These are phyloP conservation scores for Hepsetus odoe DNA, from an alignment of 2,113 vertebrate species.

Conservation along the genomic window DNA sequence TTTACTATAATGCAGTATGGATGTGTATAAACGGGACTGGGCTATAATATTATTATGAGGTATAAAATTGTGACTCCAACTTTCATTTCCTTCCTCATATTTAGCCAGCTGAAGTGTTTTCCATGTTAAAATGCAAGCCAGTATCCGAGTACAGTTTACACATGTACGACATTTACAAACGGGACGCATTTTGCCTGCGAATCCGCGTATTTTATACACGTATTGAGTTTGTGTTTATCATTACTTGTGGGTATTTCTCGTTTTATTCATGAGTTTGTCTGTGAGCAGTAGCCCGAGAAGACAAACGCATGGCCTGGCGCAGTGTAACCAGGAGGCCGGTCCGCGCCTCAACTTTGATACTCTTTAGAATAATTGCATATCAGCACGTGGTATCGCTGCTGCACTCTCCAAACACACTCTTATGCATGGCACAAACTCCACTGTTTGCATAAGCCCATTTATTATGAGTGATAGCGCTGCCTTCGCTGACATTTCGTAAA, in stretches of 20 bases:
- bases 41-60: no score
- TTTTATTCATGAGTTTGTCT: conserved; percentile 77
- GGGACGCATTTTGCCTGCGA: conserved; percentile 12
- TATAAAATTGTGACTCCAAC: not conserved
- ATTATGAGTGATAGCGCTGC: conserved; percentile 83
- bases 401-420: conserved; percentile 75
- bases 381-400: conserved; percentile 75
- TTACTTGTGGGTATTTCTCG: conserved; percentile 54
- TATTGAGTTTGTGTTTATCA: conserved; percentile 30
- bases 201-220: not conserved
- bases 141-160: not conserved
- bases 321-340: conserved; percentile 64
- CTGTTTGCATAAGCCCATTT: conserved; percentile 83
- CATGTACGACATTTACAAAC: conserved; percentile 24
- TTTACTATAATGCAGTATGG: no score
- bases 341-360: conserved; percentile 79
- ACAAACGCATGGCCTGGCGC: conserved; percentile 56
- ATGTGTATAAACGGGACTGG: no score
- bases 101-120: not conserved
- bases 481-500: conserved; percentile 81
- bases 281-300: conserved; percentile 59
- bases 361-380: conserved; percentile 87
- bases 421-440: conserved; percentile 76
- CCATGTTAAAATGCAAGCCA: not conserved
- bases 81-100: not conserved